Evolutionary conservation across 2,888 invertebrate genomes (phyloP).

Genomic region (Ischnus inquisitorius): DNA sequence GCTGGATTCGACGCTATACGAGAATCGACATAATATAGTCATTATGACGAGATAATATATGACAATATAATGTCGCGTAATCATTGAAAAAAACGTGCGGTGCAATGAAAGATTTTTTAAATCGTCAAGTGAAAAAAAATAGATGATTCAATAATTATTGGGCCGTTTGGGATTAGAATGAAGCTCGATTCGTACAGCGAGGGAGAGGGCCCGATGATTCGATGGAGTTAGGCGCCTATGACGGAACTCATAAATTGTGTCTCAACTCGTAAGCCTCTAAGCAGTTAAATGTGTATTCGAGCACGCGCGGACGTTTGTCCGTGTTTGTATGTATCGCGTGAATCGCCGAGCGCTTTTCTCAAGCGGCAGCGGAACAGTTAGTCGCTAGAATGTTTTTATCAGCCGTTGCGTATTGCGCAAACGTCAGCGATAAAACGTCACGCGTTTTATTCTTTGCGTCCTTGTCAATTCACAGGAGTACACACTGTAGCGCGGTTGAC

Average conservation of each 20-base stretch:
- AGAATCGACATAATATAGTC: too few relatives aligned
- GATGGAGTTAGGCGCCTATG: slow-evolving; percentile 59
- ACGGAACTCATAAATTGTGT: slow-evolving; percentile 71
- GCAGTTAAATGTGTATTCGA: slow-evolving; percentile 41
- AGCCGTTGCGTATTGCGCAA: slow-evolving; percentile 72
- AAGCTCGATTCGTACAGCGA: neutral
- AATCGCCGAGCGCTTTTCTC: slow-evolving; percentile 30
- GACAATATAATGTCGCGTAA: too few relatives aligned
- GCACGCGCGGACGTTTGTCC: neutral
- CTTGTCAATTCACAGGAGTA: slow-evolving; percentile 70
- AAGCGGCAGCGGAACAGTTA: slow-evolving; percentile 36
- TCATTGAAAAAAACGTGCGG: too few relatives aligned
- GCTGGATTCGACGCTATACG: neutral
- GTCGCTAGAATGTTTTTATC: slow-evolving; percentile 70
- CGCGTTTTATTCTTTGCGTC: slow-evolving; percentile 74
- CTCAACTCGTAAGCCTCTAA: slow-evolving; percentile 20
- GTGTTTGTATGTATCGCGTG: neutral
- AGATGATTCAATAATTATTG: too few relatives aligned
- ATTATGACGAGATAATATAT: too few relatives aligned
- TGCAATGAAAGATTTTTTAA: too few relatives aligned
- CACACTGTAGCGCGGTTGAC: slow-evolving; percentile 12
- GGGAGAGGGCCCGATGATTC: neutral
- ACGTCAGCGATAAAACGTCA: slow-evolving; percentile 69
- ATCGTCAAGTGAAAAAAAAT: too few relatives aligned
- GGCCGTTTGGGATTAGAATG: too few relatives aligned